Evolutionary conservation across 2,888 invertebrate genomes (phyloP).

Genomic region (Eumerus sabulonum): DNA sequence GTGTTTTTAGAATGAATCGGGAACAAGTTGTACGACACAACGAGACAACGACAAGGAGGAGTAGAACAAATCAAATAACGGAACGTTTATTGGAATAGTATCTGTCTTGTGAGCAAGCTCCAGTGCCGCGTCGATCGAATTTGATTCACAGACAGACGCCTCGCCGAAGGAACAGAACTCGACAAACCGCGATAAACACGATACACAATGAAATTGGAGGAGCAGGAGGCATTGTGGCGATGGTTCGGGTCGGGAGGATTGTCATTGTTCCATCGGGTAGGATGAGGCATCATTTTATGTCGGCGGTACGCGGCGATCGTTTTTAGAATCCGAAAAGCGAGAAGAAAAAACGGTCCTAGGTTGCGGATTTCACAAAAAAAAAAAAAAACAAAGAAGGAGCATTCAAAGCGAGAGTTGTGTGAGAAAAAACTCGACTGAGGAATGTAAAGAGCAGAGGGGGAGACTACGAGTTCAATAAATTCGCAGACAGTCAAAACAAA

Average conservation of each 20-base stretch:
- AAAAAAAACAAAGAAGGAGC: constrained; percentile 13
- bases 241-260: too few species aligned
- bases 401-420: constrained; percentile 2
- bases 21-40: constrained; percentile 19
- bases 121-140: constrained; percentile 42
- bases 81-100: constrained; percentile 64
- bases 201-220: not conserved
- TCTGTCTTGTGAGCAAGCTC: constrained; percentile 6
- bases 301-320: too few species aligned
- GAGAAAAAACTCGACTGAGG: too few species aligned
- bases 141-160: constrained; percentile 55
- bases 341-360: constrained; percentile 17
- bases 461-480: constrained; percentile 57
- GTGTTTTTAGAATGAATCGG: constrained; percentile 56
- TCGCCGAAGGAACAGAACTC: not conserved
- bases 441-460: not conserved
- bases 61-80: constrained; percentile 53
- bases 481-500: constrained; percentile 59
- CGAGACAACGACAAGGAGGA: constrained; percentile 25
- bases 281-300: too few species aligned
- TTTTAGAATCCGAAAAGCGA: constrained; percentile 29
- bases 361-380: constrained; percentile 4
- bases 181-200: too few species aligned
- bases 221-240: not conserved
- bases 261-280: too few species aligned